A percentile compares a stretch with the other conserved stretches of the same genome.
Conservation (phyloP, 2,888 invertebrate genomes). For the Drosophila setosimentum region DNA sequence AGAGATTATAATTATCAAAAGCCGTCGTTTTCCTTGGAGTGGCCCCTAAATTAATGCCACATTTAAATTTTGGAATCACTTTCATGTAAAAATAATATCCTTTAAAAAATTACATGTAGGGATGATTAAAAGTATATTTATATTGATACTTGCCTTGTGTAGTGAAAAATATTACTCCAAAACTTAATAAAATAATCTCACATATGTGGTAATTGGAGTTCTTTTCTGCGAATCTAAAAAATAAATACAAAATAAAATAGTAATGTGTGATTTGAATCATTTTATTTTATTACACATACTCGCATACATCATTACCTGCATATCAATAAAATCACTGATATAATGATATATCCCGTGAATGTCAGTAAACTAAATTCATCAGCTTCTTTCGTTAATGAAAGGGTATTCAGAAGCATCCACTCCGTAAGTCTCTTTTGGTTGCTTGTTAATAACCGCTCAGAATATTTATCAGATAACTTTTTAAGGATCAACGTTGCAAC, state of each 20-base stretch:
- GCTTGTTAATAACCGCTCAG: conserved; percentile 53
- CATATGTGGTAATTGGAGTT: conserved; percentile 52
- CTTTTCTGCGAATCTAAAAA: conserved; percentile 45
- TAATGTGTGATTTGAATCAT: neutral
- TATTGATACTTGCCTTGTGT: conserved; percentile 44
- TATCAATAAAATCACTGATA: conserved; percentile 55
- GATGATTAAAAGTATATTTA: neutral
- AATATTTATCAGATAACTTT: conserved; percentile 65
- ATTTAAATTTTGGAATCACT: too few relatives aligned
- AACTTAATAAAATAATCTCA: conserved; percentile 54
- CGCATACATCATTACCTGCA: conserved; percentile 42
- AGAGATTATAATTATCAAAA: neutral
- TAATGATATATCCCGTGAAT: conserved; percentile 63
- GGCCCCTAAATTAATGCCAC: too few relatives aligned
- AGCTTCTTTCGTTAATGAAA: conserved; percentile 61
- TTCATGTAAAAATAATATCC: too few relatives aligned
- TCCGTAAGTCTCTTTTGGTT: conserved; percentile 57
- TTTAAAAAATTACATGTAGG: neutral
- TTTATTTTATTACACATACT: neutral
- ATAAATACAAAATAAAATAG: neutral
- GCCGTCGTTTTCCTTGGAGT: neutral
- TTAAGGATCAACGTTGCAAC: conserved; percentile 55
- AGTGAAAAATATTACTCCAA: conserved; percentile 64
- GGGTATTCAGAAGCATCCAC: conserved; percentile 62
- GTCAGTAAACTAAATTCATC: conserved; percentile 62